phyloP scores from a whole-genome alignment of 2,113 vertebrate species.

The Melozone crissalis region DNA sequence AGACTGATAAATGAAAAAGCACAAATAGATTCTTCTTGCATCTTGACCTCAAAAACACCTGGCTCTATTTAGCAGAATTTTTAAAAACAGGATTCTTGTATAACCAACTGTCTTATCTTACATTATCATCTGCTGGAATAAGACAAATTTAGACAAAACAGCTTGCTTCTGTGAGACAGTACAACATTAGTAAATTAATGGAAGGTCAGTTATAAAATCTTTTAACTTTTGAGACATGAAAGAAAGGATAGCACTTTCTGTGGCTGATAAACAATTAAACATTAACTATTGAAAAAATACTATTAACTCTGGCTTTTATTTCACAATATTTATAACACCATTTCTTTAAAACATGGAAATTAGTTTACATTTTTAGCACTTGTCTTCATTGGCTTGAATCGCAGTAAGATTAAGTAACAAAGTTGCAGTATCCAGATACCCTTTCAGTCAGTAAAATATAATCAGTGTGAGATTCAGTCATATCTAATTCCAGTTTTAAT shows the following conservation, averaged over 20 bases:
- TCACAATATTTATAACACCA: neutral
- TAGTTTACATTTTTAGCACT: neutral
- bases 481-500: constrained; percentile 4
- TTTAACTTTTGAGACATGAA: neutral
- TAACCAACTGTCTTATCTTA: neutral
- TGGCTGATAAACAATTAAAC: neutral
- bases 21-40: neutral
- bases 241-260: neutral
- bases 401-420: neutral
- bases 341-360: neutral
- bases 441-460: neutral
- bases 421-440: neutral
- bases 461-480: neutral
- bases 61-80: neutral
- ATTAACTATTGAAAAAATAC: neutral
- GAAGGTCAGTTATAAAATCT: neutral
- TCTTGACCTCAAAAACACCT: neutral
- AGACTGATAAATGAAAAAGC: neutral
- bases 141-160: constrained; percentile 10
- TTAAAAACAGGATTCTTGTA: neutral
- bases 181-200: neutral
- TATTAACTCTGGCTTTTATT: neutral
- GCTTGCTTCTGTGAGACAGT: neutral
- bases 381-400: neutral
- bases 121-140: neutral